Conservation (phyloP, 2,797 vertebrate genomes). For the Anguilla obscura region DNA sequence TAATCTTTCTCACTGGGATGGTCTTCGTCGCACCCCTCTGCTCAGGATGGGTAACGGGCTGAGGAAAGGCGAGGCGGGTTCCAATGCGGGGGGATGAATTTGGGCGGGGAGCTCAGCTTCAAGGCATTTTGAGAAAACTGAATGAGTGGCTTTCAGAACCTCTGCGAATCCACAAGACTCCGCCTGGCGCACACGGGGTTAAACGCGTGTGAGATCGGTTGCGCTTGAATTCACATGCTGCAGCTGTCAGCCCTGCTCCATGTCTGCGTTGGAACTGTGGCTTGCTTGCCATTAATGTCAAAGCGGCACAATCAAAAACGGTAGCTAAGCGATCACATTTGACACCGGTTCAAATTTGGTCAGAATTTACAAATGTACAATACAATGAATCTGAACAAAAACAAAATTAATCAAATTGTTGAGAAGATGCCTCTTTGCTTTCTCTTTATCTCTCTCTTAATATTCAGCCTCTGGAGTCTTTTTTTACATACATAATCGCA, state of each 20-base stretch:
- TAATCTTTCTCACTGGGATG: background rate
- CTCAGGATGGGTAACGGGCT: background rate
- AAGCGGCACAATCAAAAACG: background rate
- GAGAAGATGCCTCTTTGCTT: background rate
- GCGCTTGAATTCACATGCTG: background rate
- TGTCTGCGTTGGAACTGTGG: background rate
- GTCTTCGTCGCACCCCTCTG: background rate
- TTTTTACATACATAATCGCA: background rate
- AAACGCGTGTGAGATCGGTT: background rate
- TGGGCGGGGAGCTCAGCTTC: background rate
- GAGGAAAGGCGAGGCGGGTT: background rate
- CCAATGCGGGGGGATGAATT: background rate
- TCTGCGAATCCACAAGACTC: background rate
- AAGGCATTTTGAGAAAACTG: background rate
- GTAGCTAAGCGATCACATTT: background rate
- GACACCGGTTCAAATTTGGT: background rate
- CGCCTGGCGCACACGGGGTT: too few relatives aligned
- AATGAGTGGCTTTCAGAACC: background rate
- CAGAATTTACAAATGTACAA: background rate
- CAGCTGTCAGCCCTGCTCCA: background rate
- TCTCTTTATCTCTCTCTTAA: background rate
- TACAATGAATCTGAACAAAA: background rate
- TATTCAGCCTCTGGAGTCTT: background rate
- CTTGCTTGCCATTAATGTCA: background rate
- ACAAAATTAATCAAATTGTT: background rate